Base-by-base conservation (phyloP, 1,140 invertebrate species). In the Drosophila baimaii region DNA sequence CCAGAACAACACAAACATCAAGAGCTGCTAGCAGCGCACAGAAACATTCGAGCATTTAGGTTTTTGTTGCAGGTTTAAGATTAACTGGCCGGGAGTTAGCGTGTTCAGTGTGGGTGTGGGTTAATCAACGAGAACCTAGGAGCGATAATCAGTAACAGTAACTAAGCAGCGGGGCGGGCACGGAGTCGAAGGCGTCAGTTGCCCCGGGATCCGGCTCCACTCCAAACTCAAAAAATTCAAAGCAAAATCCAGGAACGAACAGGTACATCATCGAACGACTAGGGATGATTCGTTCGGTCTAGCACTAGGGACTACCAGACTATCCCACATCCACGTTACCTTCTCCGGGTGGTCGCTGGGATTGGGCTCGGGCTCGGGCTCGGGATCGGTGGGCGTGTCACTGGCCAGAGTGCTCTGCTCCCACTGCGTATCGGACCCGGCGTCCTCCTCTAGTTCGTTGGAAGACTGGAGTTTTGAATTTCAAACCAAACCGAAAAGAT, bases 381-480 rank as follows among this genome's bases (percentile, higher is more conserved):
- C 83, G 47, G 51, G 65, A 29, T 86, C 82, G 84, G 85, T 90
- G 65, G 84, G 80, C 65, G 84, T 72, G 21, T 84, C 80, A 77
- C 69, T 81, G 73, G 85, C 80, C 65, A 84, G 77, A 62, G 81
- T 77, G 78, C 68, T 81, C 65, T 63, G 77, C 33, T 84, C 81
- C 68, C 77, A 74, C 37, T 75, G 46, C 35, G 74, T 88, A 37
- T 88, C 84, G 49, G 76, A 77, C 33, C 73, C 83, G 58, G 71
- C 52, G 55, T 88, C 83, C 51, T 89, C 85, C 51, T 88, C 80
- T 47, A 37, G 44, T 21, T 84, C 81, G 52, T 64, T 64, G 69
- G 81, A 90, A 90, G 81, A 89, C 84, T 88, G 69, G n/a, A n/a
- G n/a, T 35, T 31, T 39, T 33, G 46, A 57, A 68, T 59, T 52